Evolutionary conservation across 64 coral and sea anemone genomes (phyloP).

Genomic region (Actinia equina): DNA sequence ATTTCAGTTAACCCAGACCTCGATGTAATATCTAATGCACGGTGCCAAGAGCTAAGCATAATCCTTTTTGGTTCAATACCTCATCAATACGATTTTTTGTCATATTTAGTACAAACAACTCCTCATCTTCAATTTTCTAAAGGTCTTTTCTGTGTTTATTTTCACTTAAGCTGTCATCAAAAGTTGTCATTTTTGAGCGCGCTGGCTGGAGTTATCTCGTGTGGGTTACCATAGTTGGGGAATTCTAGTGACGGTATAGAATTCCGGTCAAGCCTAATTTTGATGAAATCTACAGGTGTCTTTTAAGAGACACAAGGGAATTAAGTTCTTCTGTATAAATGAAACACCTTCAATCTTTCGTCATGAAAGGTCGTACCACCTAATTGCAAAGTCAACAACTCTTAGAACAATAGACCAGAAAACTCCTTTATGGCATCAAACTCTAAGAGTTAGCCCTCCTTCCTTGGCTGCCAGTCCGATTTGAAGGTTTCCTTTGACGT

Average conservation of each 20-base stretch:
- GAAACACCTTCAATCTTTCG: neutral
- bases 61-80: neutral
- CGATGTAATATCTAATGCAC: neutral
- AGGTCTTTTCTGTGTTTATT: neutral
- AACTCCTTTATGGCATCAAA: neutral
- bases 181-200: neutral
- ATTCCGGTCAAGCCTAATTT: slow-evolving; percentile 4
- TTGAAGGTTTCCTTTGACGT: neutral
- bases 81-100: neutral
- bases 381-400: slow-evolving; percentile 2
- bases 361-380: neutral
- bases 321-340: neutral
- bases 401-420: neutral
- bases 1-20: neutral
- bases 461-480: neutral
- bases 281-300: slow-evolving; percentile 23
- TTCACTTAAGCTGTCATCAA: slow-evolving; percentile 13
- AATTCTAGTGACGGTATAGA: neutral
- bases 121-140: neutral
- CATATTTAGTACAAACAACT: neutral
- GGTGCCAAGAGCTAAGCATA: neutral
- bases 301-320: neutral
- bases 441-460: neutral
- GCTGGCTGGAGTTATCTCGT: neutral
- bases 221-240: neutral